phyloP scores from a whole-genome alignment of 2,797 vertebrate species.

The Eulemur coronatus region DNA sequence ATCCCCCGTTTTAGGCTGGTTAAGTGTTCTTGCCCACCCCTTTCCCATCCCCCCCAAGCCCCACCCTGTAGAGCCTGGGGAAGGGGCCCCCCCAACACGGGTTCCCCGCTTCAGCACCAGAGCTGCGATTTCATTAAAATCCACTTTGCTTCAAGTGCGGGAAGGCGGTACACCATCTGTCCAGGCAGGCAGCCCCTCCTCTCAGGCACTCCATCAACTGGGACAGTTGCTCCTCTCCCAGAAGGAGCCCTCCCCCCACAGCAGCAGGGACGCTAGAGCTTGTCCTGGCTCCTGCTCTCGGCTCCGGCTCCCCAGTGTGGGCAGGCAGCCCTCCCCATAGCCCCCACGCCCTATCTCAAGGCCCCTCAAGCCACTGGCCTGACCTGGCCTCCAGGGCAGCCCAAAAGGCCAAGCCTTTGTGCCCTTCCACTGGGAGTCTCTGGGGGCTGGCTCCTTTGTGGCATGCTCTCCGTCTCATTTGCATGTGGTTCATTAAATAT shows the following conservation, averaged over 20 bases:
- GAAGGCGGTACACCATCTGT: constrained; percentile 76
- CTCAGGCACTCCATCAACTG: constrained; percentile 72
- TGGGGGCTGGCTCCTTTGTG: constrained; percentile 66
- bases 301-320: constrained; percentile 35
- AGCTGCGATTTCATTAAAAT: constrained; percentile 78
- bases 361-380: neutral
- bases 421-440: constrained; percentile 56
- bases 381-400: constrained; percentile 17
- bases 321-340: neutral
- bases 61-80: neutral
- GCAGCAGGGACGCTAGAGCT: neutral
- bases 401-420: constrained; percentile 47
- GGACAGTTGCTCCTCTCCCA: constrained; percentile 56
- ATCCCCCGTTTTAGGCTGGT: constrained; percentile 26
- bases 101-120: constrained; percentile 56
- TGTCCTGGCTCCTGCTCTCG: neutral
- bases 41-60: neutral
- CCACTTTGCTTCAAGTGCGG: constrained; percentile 78
- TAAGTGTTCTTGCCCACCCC: constrained; percentile 61
- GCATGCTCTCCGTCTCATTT: constrained; percentile 65
- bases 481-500: constrained; percentile 80
- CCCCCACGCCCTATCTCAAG: neutral
- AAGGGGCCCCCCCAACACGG: neutral
- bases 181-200: constrained; percentile 67
- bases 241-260: neutral